Evolutionary conservation across 2,797 vertebrate species (phyloP).

Genomic region (Lepilemur ruficaudatus): DNA sequence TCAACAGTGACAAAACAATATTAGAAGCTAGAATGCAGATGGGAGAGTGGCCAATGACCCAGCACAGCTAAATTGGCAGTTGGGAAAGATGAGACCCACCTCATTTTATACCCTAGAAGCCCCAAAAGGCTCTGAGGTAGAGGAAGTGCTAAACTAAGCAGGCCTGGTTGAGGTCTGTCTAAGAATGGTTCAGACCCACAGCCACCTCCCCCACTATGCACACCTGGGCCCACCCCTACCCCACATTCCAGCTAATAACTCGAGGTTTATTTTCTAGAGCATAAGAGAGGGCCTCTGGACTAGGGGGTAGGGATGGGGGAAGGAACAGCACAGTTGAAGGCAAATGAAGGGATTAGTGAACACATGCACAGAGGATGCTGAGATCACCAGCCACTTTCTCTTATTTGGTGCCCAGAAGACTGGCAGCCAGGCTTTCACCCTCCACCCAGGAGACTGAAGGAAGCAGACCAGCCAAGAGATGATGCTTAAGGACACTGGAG

Average conservation of each 20-base stretch:
- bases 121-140: not conserved
- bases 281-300: not conserved
- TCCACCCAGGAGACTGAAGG: not conserved
- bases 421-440: not conserved
- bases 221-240: not conserved
- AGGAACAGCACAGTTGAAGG: not conserved
- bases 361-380: not conserved
- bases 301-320: too few species aligned
- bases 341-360: not conserved
- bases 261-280: not conserved
- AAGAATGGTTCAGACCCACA: not conserved
- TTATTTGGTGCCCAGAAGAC: not conserved
- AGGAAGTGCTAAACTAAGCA: not conserved
- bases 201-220: not conserved
- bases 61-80: not conserved
- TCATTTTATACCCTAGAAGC: not conserved
- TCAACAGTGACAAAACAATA: not conserved
- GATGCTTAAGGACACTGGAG: not conserved
- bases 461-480: not conserved
- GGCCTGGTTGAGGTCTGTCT: not conserved
- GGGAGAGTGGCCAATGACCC: not conserved
- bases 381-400: not conserved
- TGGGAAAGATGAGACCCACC: not conserved
- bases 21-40: not conserved
- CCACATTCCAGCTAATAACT: not conserved